Conservation (phyloP, 2,888 invertebrate species). For the Strigamia maritima region DNA sequence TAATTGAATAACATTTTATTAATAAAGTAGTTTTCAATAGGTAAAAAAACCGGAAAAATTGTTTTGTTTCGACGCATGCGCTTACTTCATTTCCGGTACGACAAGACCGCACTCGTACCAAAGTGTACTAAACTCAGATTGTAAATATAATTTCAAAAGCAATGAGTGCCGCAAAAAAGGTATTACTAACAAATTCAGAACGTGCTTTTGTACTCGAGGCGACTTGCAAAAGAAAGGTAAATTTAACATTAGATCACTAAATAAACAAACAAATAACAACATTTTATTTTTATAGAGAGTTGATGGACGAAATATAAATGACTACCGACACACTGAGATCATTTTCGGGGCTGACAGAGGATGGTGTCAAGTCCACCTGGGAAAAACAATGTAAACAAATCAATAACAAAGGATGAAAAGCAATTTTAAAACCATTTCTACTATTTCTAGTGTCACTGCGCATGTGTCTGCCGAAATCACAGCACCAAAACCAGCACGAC, state of each 20-base stretch:
- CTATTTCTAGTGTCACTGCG: slow-evolving; percentile 66
- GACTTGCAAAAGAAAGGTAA: background rate
- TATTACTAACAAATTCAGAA: background rate
- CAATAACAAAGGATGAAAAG: background rate
- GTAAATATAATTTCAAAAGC: background rate
- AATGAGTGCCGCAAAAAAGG: background rate
- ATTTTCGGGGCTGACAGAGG: slow-evolving; percentile 81
- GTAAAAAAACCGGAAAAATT: too few species aligned
- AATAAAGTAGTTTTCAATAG: too few species aligned
- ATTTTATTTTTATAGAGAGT: slow-evolving; percentile 63
- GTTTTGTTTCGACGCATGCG: background rate
- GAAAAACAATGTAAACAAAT: slow-evolving; percentile 67
- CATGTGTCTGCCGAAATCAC: slow-evolving; percentile 86
- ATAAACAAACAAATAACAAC: background rate
- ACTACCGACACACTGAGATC: slow-evolving; percentile 68
- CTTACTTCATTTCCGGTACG: background rate
- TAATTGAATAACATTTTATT: too few species aligned
- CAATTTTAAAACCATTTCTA: too few species aligned
- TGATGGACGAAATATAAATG: slow-evolving; percentile 72
- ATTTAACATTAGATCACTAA: background rate
- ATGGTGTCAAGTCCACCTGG: slow-evolving; percentile 71
- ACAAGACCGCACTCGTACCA: too few species aligned
- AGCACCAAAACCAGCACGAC: slow-evolving; percentile 76
- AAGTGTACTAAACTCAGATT: background rate
- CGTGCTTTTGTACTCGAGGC: background rate